Evolutionary conservation across 2,888 invertebrate genomes (phyloP), one percentile per base, ranked within the genome.

Genomic region (Dynastes hyllus): DNA sequence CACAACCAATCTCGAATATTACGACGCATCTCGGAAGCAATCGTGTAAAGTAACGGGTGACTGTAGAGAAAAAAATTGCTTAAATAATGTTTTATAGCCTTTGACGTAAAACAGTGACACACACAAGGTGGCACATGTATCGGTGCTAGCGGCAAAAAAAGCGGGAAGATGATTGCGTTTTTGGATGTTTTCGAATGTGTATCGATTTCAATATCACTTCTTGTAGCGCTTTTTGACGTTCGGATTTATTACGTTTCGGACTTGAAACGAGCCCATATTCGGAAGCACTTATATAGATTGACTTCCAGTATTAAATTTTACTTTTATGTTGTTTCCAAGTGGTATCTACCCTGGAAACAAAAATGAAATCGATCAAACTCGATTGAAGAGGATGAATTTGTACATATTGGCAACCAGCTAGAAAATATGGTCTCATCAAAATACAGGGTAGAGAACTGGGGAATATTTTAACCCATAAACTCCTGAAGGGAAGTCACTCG

Each of bases 141-240:
- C 6, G 32, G 5, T 5, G 5, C 32, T 45, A 8, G 45, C 45
- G 8, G 11, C 9, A 11, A 45, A 45, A 45, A 45, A 45, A 45
- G 11, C 45, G 45, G 11, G 45, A 8, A n/a, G 45, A 45, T 45
- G 45, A 11, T 45, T 8, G 45, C 45, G 45, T 45, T 45, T 45
- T 45, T 8, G 45, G 45, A 11, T 45, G 45, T 11, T 45, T 45
- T 45, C 45, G 45, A 45, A 8, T 45, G 22, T 55, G 22, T 55
- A 55, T 16, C 16, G 55, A 55, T 55, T 55, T 55, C 22, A 22
- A 55, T 55, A 55, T 55, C 55, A 55, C 22, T 55, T 55, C 55
- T 22, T 53, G n/a, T n/a, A 53, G 11, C 53, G n/a, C 11, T n/a
- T 11, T 53, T 53, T 55, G 55, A 55, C 55, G 55, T 55, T 4